Evolutionary conservation across 2,888 invertebrate species (phyloP).

Genomic region (Amiota minor): DNA sequence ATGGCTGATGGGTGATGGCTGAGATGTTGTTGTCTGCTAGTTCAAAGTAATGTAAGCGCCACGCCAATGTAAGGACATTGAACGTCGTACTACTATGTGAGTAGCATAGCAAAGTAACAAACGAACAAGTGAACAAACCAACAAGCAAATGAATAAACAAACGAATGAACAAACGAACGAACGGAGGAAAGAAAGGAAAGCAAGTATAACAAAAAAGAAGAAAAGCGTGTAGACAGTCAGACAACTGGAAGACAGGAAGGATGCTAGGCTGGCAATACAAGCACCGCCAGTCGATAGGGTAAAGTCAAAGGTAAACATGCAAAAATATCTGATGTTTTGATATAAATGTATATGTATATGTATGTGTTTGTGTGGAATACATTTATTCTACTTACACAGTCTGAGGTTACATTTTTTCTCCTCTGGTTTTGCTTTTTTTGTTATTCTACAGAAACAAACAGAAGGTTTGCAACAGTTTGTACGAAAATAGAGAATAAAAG

Average conservation of each 20-base stretch:
- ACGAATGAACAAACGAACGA: neutral
- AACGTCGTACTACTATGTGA: constrained; percentile 7
- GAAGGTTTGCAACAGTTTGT: neutral
- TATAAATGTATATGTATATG: too few relatives aligned
- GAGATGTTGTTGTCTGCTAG: neutral
- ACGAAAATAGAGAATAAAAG: too few relatives aligned
- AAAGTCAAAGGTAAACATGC: neutral
- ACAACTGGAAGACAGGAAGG: constrained; percentile 16
- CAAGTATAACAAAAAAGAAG: neutral
- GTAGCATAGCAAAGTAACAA: neutral
- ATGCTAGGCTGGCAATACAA: neutral
- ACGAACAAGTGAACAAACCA: neutral
- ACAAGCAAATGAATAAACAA: neutral
- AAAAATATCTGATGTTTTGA: neutral
- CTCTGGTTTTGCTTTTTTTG: neutral
- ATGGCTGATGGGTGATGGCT: constrained; percentile 13
- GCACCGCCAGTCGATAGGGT: neutral
- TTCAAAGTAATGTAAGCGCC: neutral
- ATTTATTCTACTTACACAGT: neutral
- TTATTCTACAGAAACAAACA: neutral
- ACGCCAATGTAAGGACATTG: constrained; percentile 22
- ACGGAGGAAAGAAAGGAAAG: neutral
- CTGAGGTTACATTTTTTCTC: neutral
- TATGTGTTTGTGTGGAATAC: too few relatives aligned
- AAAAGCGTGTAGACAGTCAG: constrained; percentile 8